Percentiles rank a stretch among this genome's conserved stretches.
Conservation (phyloP, 1,140 invertebrate genomes). For the Drosophila kurseongensis region DNA sequence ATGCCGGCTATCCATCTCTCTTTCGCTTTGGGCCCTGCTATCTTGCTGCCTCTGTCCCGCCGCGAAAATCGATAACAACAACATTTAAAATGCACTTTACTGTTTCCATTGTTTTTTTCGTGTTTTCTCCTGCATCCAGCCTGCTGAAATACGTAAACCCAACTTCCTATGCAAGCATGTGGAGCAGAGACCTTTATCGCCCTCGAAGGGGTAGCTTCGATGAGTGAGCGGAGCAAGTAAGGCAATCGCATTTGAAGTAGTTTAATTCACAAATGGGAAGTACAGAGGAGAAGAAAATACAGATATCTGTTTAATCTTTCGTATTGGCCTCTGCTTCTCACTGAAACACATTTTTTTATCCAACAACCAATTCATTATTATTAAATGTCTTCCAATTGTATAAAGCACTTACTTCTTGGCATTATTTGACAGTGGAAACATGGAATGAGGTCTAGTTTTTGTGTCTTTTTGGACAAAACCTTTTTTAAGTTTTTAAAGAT, state of each 20-base stretch:
- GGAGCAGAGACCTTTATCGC: slow-evolving; percentile 1
- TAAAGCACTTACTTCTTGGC: no score
- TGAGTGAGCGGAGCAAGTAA: not conserved
- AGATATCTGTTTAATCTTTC: no score
- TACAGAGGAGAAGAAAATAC: no score
- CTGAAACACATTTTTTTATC: no score
- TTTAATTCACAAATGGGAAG: slow-evolving; percentile 8
- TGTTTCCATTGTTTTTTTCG: slow-evolving; percentile 11
- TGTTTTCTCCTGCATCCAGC: slow-evolving; percentile 2
- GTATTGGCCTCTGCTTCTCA: no score
- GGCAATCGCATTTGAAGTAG: slow-evolving; percentile 5
- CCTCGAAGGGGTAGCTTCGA: not conserved
- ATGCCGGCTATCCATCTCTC: slow-evolving; percentile 1
- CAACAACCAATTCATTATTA: no score
- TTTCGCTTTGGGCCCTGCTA: not conserved
- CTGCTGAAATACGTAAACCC: not conserved
- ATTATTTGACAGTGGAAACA: no score
- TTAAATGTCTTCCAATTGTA: no score
- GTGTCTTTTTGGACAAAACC: no score
- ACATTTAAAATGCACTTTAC: slow-evolving; percentile 42
- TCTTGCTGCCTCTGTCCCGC: slow-evolving; percentile 10
- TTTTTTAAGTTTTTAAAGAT: no score
- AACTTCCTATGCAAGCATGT: not conserved
- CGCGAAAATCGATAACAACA: slow-evolving; percentile 33
- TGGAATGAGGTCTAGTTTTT: no score